Base-by-base conservation (phyloP, 2,797 vertebrate genomes). In the Cirrhinus mrigala region DNA sequence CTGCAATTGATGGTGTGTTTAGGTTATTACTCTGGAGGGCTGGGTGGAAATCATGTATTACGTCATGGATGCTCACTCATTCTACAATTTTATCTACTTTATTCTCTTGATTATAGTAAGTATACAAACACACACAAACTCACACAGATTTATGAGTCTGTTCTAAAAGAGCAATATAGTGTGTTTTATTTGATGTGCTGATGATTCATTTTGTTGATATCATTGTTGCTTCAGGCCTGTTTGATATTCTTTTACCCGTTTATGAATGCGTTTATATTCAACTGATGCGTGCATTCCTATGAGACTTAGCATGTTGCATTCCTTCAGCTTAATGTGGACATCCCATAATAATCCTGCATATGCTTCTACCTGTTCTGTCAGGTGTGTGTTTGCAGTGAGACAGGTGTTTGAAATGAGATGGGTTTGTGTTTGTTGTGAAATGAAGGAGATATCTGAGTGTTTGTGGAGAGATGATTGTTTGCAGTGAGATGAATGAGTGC, bases 1-100 rank as follows among this genome's bases (percentile, higher is more conserved):
- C 24, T 68, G 76, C 76, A 60, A 27, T 44, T 62, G 15, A 76
- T 76, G 74, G 74, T 89, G 86, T 85, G 58, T 90, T 46, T 86
- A 99, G 98, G 98, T 99, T 88, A 99, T 99, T 90, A 99, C 98
- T 6, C 94, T 99, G 94, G 98, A 99, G 91, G 98, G 98, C 87
- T 99, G 98, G 98, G 98, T 99, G 92, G 98, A 99, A 94, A 99
- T 99, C 92, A 99, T 99, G 98, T 99, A 99, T 94, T 99, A 99
- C 0, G 98, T 99, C 90, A 99, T 99, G 98, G 98, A 99, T 2
- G 98, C 98, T 0, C 98, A 99, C 90, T 99, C 98, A 52, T 99
- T 99, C 95, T 99, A 99, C 94, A 99, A 99, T 94, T 99, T 99
- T 94, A 98, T 99, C 95, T 99, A 99, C 92, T 99, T 99, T 89